Conservation (phyloP, 2,113 vertebrate species). For the Ranitomeya imitator region DNA sequence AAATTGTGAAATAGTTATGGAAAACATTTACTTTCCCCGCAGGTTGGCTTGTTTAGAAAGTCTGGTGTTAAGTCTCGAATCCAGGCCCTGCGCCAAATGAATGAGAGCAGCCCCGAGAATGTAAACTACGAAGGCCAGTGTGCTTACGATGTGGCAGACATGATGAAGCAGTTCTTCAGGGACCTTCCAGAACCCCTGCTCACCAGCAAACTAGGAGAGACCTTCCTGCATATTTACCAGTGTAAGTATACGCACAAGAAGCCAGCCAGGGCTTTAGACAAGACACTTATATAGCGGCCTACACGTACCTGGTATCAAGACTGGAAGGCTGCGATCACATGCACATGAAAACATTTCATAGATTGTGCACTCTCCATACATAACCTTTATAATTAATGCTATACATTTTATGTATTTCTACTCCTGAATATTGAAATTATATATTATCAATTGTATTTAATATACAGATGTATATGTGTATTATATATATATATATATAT, state of each 20-base stretch:
- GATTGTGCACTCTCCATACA: not conserved
- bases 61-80: constrained; percentile 97
- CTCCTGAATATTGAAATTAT: too few relatives aligned
- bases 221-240: constrained; percentile 96
- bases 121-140: constrained; percentile 95
- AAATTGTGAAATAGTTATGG: constrained; percentile 4
- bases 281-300: not conserved
- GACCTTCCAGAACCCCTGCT: constrained; percentile 95
- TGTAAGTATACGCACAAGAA: constrained; percentile 78
- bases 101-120: constrained; percentile 87
- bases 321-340: not conserved
- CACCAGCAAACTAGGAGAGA: constrained; percentile 94
- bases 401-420: too few relatives aligned
- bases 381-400: not conserved
- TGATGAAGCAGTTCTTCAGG: constrained; percentile 98
- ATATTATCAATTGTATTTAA: too few relatives aligned
- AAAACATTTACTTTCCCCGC: constrained; percentile 44
- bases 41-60: constrained; percentile 97
- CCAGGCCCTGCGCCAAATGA: constrained; percentile 92
- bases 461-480: too few relatives aligned
- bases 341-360: not conserved
- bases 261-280: not conserved
- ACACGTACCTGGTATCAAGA: not conserved
- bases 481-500: too few relatives aligned
- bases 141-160: constrained; percentile 94